Base-by-base conservation (phyloP, 2,888 invertebrate genomes). In the Rugalucina vietnamica region DNA sequence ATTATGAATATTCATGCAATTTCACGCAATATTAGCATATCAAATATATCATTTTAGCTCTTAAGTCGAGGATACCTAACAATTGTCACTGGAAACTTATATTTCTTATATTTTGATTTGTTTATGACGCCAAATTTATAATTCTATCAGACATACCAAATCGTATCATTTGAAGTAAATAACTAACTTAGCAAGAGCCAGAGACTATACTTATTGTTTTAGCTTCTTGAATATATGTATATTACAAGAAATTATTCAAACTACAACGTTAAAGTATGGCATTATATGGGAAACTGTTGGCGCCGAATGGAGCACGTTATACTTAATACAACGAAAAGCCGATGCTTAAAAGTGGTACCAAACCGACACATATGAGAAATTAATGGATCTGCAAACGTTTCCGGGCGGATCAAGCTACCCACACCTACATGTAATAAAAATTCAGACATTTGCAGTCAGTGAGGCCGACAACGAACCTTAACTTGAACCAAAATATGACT, bases 171-270 rank as follows among this genome's bases (percentile, higher is more conserved):
- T 87, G 85, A 83, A 83, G 85, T 79, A 81, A 83, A 84, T 85
- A 85, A 81, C 81, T 81, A 72, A 65, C 79, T 77, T 75, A 78
- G 74, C 86, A 80, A 74, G 18, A 69, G 76, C 65, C 77, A 14
- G 77, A 32, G 75, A 27, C 81, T 54, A 43, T 69, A 57, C 50
- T 73, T 80, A 79, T 82, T 78, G 72, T 76, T 74, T 82, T 82
- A 79, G 71, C 60, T 69, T 71, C 70, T 60, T 75, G 82, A 84
- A 87, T 87, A 85, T 84, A 87, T 87, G 82, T 87, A 85, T 87
- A 87, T 87, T 85, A 87, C 87, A 84, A 79, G 71, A 79, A 87
- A 87, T 87, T 87, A 87, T 87, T 87, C 87, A 85, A 81, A 83
- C 76, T 70, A 72, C 75, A 76, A 72, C 76, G 43, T 71, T 74